Percentiles rank a stretch among this genome's conserved stretches.
These are phyloP conservation scores for Plebejus melissa DNA, from an alignment of 2,888 invertebrate species.

Conservation along the genomic window DNA sequence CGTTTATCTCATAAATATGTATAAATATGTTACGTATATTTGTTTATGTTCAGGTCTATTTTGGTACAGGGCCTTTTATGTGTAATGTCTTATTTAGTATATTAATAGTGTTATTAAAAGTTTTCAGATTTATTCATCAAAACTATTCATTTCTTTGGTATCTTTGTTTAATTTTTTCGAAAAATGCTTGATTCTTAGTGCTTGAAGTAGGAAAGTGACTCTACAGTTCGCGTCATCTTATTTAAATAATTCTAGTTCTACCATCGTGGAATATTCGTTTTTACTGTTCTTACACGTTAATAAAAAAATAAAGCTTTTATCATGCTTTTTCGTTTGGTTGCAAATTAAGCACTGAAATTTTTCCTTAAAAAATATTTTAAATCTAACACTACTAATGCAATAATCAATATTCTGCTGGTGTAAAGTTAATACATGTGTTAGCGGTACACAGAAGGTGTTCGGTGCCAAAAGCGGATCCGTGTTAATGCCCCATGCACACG, in stretches of 20 bases:
- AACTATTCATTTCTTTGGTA: background rate
- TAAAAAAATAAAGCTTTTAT: background rate
- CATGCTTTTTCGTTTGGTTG: background rate
- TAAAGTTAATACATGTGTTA: conserved; percentile 64
- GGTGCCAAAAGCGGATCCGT: conserved; percentile 57
- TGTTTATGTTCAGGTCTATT: conserved; percentile 14
- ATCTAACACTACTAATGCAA: background rate
- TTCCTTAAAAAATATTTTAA: background rate
- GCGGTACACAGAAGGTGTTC: conserved; percentile 65
- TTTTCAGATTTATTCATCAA: background rate
- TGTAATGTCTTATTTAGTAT: conserved; percentile 6
- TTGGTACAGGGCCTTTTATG: background rate
- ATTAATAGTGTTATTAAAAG: background rate
- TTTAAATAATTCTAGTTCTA: no score
- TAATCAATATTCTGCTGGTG: conserved; percentile 46
- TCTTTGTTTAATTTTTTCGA: background rate
- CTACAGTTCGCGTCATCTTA: no score
- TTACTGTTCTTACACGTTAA: no score
- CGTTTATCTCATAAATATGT: conserved; percentile 21
- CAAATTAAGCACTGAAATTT: background rate
- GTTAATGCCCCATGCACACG: conserved; percentile 4
- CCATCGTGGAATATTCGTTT: no score
- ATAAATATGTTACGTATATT: conserved; percentile 16
- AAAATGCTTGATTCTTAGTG: no score
- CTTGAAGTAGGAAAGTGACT: no score